Evolutionary conservation across 2,888 invertebrate species (phyloP).

Genomic region (Heliconius charithonia): DNA sequence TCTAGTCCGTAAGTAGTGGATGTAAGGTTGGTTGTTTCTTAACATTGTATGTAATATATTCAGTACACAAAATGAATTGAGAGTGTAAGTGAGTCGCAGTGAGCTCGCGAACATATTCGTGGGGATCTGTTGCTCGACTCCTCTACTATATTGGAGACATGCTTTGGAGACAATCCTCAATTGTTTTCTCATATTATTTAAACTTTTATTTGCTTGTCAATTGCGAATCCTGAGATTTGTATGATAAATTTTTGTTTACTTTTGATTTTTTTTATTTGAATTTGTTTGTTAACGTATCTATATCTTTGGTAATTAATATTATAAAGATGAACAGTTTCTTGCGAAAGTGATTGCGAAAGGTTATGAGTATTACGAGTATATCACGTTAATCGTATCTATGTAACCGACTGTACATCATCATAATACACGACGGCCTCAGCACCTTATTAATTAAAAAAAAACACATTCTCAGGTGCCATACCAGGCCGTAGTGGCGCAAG

Average conservation of each 20-base stretch:
- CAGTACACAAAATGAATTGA: slow-evolving; percentile 84
- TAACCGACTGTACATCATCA: no score
- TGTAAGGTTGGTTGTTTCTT: slow-evolving; percentile 70
- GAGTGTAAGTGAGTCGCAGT: slow-evolving; percentile 83
- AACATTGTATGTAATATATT: slow-evolving; percentile 75
- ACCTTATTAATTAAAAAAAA: no score
- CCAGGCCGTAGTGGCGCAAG: no score
- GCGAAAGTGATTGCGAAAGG: not conserved
- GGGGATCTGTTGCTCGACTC: slow-evolving; percentile 80
- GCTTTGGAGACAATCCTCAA: slow-evolving; percentile 63
- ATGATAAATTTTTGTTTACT: not conserved
- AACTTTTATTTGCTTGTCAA: slow-evolving; percentile 64
- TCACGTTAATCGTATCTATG: not conserved
- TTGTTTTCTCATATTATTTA: slow-evolving; percentile 67
- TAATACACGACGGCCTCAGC: no score
- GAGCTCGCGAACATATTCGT: slow-evolving; percentile 83
- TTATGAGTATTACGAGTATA: not conserved
- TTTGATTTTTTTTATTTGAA: not conserved
- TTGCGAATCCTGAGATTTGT: slow-evolving; percentile 15
- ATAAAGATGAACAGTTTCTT: not conserved
- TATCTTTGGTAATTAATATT: not conserved
- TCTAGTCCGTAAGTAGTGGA: slow-evolving; percentile 59
- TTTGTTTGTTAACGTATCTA: not conserved
- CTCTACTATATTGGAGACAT: slow-evolving; percentile 69
- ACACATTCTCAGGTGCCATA: no score